Conservation (phyloP, 2,113 vertebrate genomes). For the Poecilia latipinna region DNA sequence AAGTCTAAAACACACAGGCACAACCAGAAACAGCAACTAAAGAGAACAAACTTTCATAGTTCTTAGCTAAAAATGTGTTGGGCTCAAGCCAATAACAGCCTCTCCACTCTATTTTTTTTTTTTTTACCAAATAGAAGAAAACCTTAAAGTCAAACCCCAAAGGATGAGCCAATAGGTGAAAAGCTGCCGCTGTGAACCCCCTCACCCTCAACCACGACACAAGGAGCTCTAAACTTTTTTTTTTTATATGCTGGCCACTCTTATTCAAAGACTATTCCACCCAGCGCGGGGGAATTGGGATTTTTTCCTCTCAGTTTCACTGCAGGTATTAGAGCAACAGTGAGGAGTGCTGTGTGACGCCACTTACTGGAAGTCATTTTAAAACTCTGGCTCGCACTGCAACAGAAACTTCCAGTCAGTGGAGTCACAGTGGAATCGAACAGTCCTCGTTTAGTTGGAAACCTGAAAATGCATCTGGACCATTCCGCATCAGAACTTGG, state of each 20-base stretch:
- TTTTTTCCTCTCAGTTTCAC: slow-evolving; percentile 21
- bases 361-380: slow-evolving; percentile 55
- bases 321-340: slow-evolving; percentile 43
- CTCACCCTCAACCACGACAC: slow-evolving; percentile 5
- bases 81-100: slow-evolving; percentile 16
- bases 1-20: slow-evolving; percentile 7
- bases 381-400: slow-evolving; percentile 24
- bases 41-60: slow-evolving; percentile 21
- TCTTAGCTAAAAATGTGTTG: slow-evolving; percentile 5
- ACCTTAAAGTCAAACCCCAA: slow-evolving; percentile 14
- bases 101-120: neutral
- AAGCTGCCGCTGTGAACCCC: slow-evolving; percentile 5
- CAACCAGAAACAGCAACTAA: slow-evolving; percentile 5
- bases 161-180: neutral
- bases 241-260: neutral
- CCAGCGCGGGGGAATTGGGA: neutral
- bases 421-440: slow-evolving; percentile 43
- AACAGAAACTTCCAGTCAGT: slow-evolving; percentile 45
- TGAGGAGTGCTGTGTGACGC: slow-evolving; percentile 18
- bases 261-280: slow-evolving; percentile 15
- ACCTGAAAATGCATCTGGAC: slow-evolving; percentile 17
- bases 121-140: slow-evolving; percentile 11
- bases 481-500: neutral
- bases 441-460: slow-evolving; percentile 22
- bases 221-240: slow-evolving; percentile 13